phyloP scores from a whole-genome alignment of 2,888 invertebrate species.

The Tromatobia lineatoria region DNA sequence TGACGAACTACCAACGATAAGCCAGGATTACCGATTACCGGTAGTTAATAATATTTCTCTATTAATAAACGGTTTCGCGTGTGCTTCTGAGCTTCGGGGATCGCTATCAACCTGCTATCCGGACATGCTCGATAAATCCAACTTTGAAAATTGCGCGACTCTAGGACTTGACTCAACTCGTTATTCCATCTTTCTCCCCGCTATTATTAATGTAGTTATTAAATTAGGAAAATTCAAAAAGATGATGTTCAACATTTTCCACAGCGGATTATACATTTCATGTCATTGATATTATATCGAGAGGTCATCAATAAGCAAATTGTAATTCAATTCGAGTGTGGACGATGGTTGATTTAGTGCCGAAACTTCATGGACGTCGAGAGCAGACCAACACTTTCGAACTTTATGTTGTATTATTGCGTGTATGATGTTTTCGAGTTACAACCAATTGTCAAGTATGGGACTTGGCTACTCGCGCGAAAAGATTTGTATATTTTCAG shows the following conservation, averaged over 20 bases:
- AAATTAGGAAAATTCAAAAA: background rate
- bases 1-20: constrained; percentile 23
- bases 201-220: constrained; percentile 13
- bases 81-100: constrained; percentile 17
- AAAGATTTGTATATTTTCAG: constrained; percentile 78
- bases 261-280: constrained; percentile 12
- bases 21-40: background rate
- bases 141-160: constrained; percentile 21
- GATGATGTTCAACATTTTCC: constrained; percentile 17
- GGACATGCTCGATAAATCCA: constrained; percentile 40
- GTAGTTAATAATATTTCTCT: constrained; percentile 7
- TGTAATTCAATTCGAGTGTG: constrained; percentile 14
- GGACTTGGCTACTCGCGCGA: constrained; percentile 40
- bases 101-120: constrained; percentile 37
- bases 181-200: constrained; percentile 10
- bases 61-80: background rate
- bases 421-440: constrained; percentile 24
- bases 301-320: constrained; percentile 13
- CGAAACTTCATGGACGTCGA: background rate
- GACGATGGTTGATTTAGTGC: background rate
- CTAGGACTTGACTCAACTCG: constrained; percentile 11
- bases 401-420: background rate
- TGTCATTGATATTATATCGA: constrained; percentile 19
- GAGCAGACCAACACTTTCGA: background rate
- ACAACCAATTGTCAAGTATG: constrained; percentile 40